These are phyloP conservation scores for Limanda limanda DNA, from an alignment of 2,113 vertebrate species.

Conservation along the genomic window DNA sequence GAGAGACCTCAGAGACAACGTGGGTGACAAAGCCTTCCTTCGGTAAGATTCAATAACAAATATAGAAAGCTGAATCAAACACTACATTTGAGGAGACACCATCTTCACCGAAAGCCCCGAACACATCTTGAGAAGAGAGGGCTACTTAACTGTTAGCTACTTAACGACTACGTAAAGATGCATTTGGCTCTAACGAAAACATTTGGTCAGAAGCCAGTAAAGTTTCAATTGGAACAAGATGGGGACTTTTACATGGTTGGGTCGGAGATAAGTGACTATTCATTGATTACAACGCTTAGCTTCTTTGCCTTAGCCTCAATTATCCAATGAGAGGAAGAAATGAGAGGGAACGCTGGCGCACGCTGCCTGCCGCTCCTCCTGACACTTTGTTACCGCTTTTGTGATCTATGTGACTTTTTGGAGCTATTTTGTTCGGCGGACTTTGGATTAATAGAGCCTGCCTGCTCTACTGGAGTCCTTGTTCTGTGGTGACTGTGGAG, in stretches of 20 bases:
- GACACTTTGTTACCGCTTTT: too few relatives aligned
- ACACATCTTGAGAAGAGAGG: slow-evolving; percentile 15
- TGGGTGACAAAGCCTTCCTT: slow-evolving; percentile 82
- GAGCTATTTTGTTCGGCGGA: too few relatives aligned
- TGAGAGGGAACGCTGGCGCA: too few relatives aligned
- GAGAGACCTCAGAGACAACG: slow-evolving; percentile 80
- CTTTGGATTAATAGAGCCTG: too few relatives aligned
- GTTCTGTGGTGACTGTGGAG: too few relatives aligned
- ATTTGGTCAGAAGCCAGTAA: slow-evolving; percentile 97
- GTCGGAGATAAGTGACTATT: slow-evolving; percentile 87
- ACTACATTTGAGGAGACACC: not conserved
- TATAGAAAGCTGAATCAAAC: not conserved
- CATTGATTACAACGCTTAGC: not conserved
- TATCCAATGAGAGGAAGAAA: too few relatives aligned
- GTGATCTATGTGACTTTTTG: too few relatives aligned
- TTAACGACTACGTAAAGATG: slow-evolving; percentile 54
- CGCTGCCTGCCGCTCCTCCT: too few relatives aligned
- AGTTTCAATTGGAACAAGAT: slow-evolving; percentile 95
- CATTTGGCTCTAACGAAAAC: slow-evolving; percentile 96
- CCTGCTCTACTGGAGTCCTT: too few relatives aligned
- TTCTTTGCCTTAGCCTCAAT: not conserved
- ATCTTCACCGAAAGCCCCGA: not conserved
- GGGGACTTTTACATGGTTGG: slow-evolving; percentile 98
- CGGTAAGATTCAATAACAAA: slow-evolving; percentile 69
- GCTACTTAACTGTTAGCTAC: slow-evolving; percentile 33